Evolutionary conservation across 1,140 invertebrate genomes (phyloP).

Genomic region (Orchesella cincta): DNA sequence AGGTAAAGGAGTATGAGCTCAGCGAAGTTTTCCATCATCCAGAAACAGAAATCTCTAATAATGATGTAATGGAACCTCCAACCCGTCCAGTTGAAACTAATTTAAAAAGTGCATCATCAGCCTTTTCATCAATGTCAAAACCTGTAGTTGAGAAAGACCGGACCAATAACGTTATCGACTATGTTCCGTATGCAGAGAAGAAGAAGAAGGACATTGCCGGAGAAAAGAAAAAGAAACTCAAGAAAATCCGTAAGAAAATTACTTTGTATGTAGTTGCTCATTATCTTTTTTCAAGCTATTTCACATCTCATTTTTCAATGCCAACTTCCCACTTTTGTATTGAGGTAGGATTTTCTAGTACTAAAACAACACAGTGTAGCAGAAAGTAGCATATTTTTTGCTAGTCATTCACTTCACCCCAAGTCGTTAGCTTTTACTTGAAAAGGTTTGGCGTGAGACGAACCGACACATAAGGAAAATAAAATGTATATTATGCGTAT

Average conservation of each 20-base stretch:
- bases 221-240: constrained; percentile 45
- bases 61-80: constrained; percentile 75
- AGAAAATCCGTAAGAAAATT: constrained; percentile 47
- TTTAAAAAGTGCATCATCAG: constrained; percentile 46
- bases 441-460: no score
- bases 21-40: constrained; percentile 78
- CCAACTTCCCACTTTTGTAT: no score
- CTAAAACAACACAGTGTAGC: no score
- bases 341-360: no score
- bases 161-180: constrained; percentile 35
- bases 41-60: constrained; percentile 65
- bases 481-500: no score
- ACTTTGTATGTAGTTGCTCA: neutral
- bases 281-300: neutral
- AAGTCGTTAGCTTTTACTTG: no score
- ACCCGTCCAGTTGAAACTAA: constrained; percentile 55
- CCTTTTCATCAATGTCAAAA: constrained; percentile 43
- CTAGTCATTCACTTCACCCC: no score
- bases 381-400: no score
- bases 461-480: no score
- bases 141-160: neutral
- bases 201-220: constrained; percentile 34
- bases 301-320: neutral
- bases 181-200: constrained; percentile 37
- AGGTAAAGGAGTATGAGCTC: constrained; percentile 83